Base-by-base conservation (phyloP, 2,888 invertebrate genomes). In the Acronicta aceris region DNA sequence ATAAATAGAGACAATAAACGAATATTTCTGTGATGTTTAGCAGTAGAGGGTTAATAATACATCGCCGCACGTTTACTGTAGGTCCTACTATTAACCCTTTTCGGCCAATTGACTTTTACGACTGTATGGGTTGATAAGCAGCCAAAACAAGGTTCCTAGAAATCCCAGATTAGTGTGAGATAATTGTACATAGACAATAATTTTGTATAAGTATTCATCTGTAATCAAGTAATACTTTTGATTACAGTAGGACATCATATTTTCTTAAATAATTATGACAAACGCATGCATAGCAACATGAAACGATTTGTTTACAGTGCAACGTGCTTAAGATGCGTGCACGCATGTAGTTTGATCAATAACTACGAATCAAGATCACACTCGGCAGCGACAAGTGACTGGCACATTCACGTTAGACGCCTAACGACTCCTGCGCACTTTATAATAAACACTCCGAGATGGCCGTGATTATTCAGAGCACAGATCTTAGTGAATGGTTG, bases 371-470 rank as follows among this genome's bases (percentile, higher is more conserved):
- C 71, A 78, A 78, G 77, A 80, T 67, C 40, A 10, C 16, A 21
- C 9, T 7, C 13, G 42, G 15, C 15, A 25, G 33, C 8, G 25
- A 36, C 27, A 54, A 73, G 66, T 65, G 78, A 79, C 81, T 74
- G 71, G 78, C 78, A 76, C 75, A 83, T 82, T 83, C 78, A 79
- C 71, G 78, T 82, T 79, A 76, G 74, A 74, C 55, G 69, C 80
- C 76, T 84, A 84, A 85, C 83, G 81, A 85, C 81, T 78, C 76
- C 75, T 74, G 77, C 79, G 74, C 70, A 81, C 75, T 84, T 81
- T 80, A 83, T 85, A 55, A 70, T 71, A 74, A 70, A 65, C 71
- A 76, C 77, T 74, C 54, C 33, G 56, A 71, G 61, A 58, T 70
- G 70, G 63, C 71, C 70, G 69, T 81, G 57, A 74, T 74, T 70